These are phyloP conservation scores for Drosophila pegasa DNA, from an alignment of 2,888 invertebrate genomes.

Conservation along the genomic window DNA sequence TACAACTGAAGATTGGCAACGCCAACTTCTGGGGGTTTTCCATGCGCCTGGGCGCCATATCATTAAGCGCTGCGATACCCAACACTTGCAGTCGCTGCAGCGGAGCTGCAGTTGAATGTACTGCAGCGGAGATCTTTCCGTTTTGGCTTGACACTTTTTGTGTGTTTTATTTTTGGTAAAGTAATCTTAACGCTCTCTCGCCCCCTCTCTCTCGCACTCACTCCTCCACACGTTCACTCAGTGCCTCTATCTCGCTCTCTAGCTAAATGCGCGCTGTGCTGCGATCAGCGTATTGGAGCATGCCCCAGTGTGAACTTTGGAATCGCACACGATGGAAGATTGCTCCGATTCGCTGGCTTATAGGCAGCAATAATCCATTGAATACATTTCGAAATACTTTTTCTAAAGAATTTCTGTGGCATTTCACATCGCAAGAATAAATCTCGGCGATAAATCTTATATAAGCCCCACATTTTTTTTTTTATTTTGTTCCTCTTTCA, in stretches of 20 bases:
- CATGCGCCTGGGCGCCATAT: slow-evolving; percentile 53
- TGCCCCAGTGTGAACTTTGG: slow-evolving; percentile 70
- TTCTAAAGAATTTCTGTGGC: slow-evolving; percentile 19
- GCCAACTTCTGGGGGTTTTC: slow-evolving; percentile 73
- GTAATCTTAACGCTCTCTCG: slow-evolving; percentile 9
- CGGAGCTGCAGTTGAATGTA: slow-evolving; percentile 66
- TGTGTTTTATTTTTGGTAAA: slow-evolving; percentile 40
- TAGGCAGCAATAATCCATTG: slow-evolving; percentile 38
- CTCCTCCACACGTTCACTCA: too few relatives aligned
- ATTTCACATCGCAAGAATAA: neutral
- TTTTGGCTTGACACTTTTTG: slow-evolving; percentile 21
- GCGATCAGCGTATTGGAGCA: slow-evolving; percentile 64
- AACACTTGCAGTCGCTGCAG: slow-evolving; percentile 51
- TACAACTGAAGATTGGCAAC: slow-evolving; percentile 52
- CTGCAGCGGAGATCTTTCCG: slow-evolving; percentile 31
- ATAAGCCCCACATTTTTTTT: slow-evolving; percentile 10
- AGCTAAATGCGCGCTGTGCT: slow-evolving; percentile 33
- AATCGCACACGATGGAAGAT: slow-evolving; percentile 60
- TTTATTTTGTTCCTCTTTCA: neutral
- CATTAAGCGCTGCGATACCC: slow-evolving; percentile 34
- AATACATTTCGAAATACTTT: slow-evolving; percentile 30
- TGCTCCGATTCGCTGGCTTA: slow-evolving; percentile 54
- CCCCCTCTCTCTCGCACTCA: neutral
- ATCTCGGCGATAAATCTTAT: slow-evolving; percentile 12
- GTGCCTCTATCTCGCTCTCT: too few relatives aligned